Conservation (phyloP, 2,888 invertebrate genomes). For the Mechanitis messenoides region DNA sequence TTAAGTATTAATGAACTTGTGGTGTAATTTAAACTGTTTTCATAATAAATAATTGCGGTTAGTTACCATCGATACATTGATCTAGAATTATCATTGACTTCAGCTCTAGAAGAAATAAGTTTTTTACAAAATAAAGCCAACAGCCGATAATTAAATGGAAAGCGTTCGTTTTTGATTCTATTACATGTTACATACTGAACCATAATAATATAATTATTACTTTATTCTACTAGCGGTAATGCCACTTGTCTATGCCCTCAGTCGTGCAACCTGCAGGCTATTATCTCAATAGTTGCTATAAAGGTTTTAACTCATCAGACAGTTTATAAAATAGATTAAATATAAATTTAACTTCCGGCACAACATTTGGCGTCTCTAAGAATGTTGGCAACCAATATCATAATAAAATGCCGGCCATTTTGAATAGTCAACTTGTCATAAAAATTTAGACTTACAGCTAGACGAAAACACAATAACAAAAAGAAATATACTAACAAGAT, state of each 20-base stretch:
- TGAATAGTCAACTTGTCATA: neutral
- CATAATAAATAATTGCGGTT: conserved; percentile 1
- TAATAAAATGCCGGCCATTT: conserved; percentile 4
- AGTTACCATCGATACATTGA: neutral
- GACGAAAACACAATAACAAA: neutral
- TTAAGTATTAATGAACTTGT: neutral
- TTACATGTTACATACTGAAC: no score
- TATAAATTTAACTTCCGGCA: conserved; percentile 5
- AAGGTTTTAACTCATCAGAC: no score
- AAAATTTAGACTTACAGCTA: neutral
- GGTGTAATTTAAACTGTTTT: conserved; percentile 1
- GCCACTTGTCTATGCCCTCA: no score
- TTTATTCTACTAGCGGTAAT: no score
- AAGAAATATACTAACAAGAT: neutral
- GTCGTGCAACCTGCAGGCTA: no score
- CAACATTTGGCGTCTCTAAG: neutral
- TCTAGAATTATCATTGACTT: neutral
- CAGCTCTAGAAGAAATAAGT: no score
- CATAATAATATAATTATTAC: no score
- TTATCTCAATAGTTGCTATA: no score
- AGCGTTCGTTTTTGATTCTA: no score
- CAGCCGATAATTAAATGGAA: no score
- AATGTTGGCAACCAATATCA: conserved; percentile 4
- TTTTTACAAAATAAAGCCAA: no score
- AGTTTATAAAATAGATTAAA: neutral